These are phyloP conservation scores for Etheostoma nigrum DNA, from an alignment of 2,797 vertebrate species.

Conservation along the genomic window DNA sequence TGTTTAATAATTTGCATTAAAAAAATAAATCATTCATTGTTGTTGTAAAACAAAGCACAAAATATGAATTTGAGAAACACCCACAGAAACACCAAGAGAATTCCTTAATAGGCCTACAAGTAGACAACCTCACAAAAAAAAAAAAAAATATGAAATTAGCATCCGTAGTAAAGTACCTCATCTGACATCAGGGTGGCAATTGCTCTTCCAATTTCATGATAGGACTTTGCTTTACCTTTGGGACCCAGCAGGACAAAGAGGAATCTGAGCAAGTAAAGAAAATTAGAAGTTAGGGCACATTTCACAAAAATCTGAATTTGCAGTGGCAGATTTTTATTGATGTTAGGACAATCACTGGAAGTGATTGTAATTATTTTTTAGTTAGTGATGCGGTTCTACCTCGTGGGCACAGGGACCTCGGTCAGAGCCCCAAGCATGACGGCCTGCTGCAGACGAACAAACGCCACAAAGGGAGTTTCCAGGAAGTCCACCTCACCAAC, in stretches of 20 bases:
- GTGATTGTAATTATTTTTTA: neutral
- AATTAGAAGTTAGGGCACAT: neutral
- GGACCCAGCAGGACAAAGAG: constrained; percentile 97
- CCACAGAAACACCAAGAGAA: too few species aligned
- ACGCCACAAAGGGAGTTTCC: constrained; percentile 94
- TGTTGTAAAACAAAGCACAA: neutral
- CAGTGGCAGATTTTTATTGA: neutral
- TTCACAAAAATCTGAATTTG: neutral
- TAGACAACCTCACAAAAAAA: neutral
- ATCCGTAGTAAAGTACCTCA: constrained; percentile 85
- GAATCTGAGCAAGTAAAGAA: constrained; percentile 83
- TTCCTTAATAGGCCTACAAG: too few species aligned
- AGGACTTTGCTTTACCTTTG: constrained; percentile 98
- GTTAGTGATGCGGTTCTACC: constrained; percentile 80
- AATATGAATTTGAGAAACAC: neutral
- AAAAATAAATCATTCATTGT: neutral
- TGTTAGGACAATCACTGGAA: neutral
- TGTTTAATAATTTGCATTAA: neutral
- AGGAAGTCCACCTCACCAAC: constrained; percentile 98
- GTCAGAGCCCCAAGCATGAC: constrained; percentile 97
- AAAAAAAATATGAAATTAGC: neutral
- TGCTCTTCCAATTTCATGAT: constrained; percentile 96
- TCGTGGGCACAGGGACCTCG: constrained; percentile 96
- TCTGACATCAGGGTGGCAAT: constrained; percentile 99
- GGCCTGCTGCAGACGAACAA: constrained; percentile 96